Base-by-base conservation (phyloP, 1,140 invertebrate species). In the Aleiodes sp. region DNA sequence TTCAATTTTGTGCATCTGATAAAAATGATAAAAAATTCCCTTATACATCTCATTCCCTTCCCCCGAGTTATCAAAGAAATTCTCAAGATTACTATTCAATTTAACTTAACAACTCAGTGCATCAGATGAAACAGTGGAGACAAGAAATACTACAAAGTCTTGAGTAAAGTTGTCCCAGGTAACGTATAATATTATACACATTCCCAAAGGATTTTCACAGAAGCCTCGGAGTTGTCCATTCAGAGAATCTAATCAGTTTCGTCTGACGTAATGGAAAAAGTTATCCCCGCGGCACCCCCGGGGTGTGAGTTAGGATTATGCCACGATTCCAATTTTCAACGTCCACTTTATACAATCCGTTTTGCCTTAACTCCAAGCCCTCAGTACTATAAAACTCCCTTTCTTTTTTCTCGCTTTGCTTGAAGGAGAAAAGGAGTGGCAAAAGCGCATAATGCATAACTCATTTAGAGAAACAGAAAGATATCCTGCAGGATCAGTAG, bases 251-350 rank as follows among this genome's bases (percentile, higher is more conserved):
- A 68, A 68, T 68, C 65, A 68, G 57, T 61, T 60, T 60, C 46
- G 46, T 59, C 52, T 33, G 35, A 61, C 37, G 37, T 68, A 61
- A 68, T 68, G 65, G 65, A 68, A 68, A 66, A 66, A 66, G 64
- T 66, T 66, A 63, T 24, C n/a, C 57, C 24, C 28, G 16, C 24
- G 31, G 19, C 28, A 10, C 2, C 35, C 19, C 35, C 21, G 16
- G 1, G 39, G 9, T 10, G 7, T n/a, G 60, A 68, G 37, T 68
- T 61, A 12, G 28, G 57, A 68, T 60, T 68, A 68, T 68, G 43
- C 57, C 26, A 35, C n/a, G 35, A 68, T 61, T 68, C 35, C 35
- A 43, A 68, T 68, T 68, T 63, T 31, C 26, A 52, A 29, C 41
- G 19, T 59, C 56, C 56, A 59, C 24, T 43, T 14, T 52, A n/a